phyloP scores from a whole-genome alignment of 2,888 invertebrate species.

The Leptinotarsa peninsularis region DNA sequence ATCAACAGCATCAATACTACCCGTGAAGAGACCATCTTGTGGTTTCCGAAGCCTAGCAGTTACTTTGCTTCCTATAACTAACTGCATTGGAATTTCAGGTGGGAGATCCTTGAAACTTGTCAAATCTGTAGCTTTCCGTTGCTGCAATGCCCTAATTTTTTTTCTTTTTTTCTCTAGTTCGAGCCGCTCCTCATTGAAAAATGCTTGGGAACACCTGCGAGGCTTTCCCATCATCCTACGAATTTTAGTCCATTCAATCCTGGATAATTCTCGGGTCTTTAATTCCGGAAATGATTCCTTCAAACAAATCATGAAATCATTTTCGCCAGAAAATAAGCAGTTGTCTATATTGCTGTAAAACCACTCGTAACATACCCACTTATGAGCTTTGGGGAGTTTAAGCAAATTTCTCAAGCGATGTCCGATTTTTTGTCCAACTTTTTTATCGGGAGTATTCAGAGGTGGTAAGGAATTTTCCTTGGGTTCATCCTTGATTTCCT shows the following conservation, averaged over 20 bases:
- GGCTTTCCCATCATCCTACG: conserved; percentile 98
- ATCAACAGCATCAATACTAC: conserved; percentile 93
- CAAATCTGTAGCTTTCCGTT: conserved; percentile 85
- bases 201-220: conserved; percentile 91
- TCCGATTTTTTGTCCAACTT: conserved; percentile 90
- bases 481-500: conserved; percentile 55
- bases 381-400: conserved; percentile 97
- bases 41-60: conserved; percentile 90
- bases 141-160: conserved; percentile 92
- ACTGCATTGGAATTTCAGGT: conserved; percentile 91
- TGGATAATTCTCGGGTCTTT: conserved; percentile 83
- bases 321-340: conserved; percentile 93
- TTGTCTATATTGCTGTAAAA: conserved; percentile 99
- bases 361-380: conserved; percentile 99
- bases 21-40: conserved; percentile 93
- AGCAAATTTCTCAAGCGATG: conserved; percentile 90
- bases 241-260: conserved; percentile 96
- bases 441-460: conserved; percentile 78
- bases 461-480: conserved; percentile 65
- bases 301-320: conserved; percentile 95
- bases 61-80: conserved; percentile 95
- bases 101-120: conserved; percentile 87
- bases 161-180: conserved; percentile 91
- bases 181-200: conserved; percentile 94
- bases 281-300: conserved; percentile 94